phyloP scores from a whole-genome alignment of 2,888 invertebrate species.

The Metallyticus violacea region DNA sequence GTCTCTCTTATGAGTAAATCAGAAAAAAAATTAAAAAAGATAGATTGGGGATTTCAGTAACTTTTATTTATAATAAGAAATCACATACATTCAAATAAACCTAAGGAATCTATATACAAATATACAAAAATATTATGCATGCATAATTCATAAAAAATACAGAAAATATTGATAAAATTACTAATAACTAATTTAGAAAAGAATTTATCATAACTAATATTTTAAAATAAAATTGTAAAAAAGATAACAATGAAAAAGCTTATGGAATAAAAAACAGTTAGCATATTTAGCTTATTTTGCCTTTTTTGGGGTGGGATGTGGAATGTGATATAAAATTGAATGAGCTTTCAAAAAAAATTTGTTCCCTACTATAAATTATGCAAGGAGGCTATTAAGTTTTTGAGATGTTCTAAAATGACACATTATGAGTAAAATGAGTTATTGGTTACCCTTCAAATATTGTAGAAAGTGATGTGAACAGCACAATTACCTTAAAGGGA shows the following conservation, averaged over 20 bases:
- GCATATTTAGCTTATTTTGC: too few species aligned
- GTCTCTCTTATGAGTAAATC: neutral
- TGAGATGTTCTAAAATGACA: too few species aligned
- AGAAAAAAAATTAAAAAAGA: neutral
- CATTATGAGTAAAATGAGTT: too few species aligned
- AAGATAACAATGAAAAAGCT: neutral
- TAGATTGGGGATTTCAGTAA: neutral
- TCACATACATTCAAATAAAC: neutral
- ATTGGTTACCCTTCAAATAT: too few species aligned
- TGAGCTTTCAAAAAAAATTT: too few species aligned
- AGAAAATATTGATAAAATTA: neutral
- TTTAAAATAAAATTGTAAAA: neutral
- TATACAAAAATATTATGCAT: neutral
- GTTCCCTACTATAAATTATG: too few species aligned
- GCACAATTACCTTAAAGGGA: too few species aligned
- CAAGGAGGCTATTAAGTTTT: too few species aligned
- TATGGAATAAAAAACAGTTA: neutral
- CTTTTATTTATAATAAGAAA: neutral
- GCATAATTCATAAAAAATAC: neutral
- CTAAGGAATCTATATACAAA: neutral
- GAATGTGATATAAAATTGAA: too few species aligned
- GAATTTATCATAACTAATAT: neutral
- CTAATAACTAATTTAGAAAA: neutral
- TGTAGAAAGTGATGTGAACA: too few species aligned
- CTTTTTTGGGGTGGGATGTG: too few species aligned